Evolutionary conservation across 2,797 vertebrate genomes (phyloP), one percentile per base, ranked within the genome.

Genomic region (Denticeps clupeoides): DNA sequence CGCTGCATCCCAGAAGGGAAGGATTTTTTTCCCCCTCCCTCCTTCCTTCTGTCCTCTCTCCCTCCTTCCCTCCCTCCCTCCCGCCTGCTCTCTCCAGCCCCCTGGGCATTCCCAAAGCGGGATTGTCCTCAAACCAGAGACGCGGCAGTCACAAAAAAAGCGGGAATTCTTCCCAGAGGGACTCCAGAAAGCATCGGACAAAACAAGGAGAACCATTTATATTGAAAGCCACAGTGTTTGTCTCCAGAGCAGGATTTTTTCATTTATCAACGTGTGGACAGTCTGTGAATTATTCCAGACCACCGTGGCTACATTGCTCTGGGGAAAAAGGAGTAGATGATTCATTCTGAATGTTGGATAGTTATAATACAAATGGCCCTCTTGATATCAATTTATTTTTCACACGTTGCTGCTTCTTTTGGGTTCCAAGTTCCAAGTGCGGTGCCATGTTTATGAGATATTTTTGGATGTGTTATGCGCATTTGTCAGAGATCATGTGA

Each of bases 1-100:
- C 69, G 71, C 76, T 61, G 69, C 73, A 75, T 65, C 77, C 47
- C 33, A 41, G 56, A 67, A 54, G 47, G 44, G 40, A 65, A 55
- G 47, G 60, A 57, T 54, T 43, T 59, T 58, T 52, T 58, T 51
- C 45, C 49, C 59, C 56, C 54, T 72, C 60, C 70, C 63, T 31
- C 10, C 47, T 10, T 26, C 41, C 53, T 18, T 47, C 51, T 49
- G 8, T 22, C 8, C 33, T 37, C 6, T 31, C 16, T 2, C 10
- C 28, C 31, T 45, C 31, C 31, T 13, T 43, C 23, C 32, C 24
- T 13, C 12, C 28, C 12, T 28, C 29, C 21, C 47, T 25, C 25
- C 45, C 10, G 18, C 21, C 32, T 10, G 23, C 26, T 33, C 31
- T 45, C 56, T 41, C 48, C 47, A 32, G 41, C 56, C 47, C 54